A percentile compares a stretch with the other conserved stretches of the same genome.
Conservation (phyloP, 2,797 vertebrate genomes). For the Bradypodion ventrale region DNA sequence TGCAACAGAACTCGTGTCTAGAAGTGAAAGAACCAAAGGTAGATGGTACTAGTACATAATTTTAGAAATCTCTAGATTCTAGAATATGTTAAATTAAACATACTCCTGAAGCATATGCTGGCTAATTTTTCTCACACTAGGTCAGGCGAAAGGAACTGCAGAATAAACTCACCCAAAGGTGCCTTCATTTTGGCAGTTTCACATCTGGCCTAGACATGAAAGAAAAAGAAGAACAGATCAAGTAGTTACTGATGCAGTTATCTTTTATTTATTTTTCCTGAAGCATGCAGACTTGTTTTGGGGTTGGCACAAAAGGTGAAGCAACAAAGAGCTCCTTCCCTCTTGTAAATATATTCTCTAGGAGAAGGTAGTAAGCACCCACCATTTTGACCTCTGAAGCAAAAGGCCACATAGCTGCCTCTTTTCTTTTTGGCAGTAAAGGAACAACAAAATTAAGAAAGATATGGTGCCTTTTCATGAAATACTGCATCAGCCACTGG, state of each 20-base stretch:
- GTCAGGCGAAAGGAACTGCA: no score
- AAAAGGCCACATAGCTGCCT: not conserved
- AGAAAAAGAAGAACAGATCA: no score
- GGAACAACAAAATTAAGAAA: not conserved
- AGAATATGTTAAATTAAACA: not conserved
- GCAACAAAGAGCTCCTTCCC: not conserved
- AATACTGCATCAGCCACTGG: not conserved
- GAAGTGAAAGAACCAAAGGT: not conserved
- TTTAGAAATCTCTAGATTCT: slow-evolving; percentile 7
- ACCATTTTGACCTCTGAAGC: not conserved
- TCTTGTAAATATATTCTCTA: not conserved
- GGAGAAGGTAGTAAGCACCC: not conserved
- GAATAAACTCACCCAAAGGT: no score
- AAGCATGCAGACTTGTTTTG: not conserved
- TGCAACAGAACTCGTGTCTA: not conserved
- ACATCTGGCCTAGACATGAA: no score
- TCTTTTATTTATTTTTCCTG: no score
- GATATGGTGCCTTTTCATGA: not conserved
- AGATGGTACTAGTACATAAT: not conserved
- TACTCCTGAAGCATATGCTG: not conserved
- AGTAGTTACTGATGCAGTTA: no score
- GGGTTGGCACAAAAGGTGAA: not conserved
- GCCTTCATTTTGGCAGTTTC: no score
- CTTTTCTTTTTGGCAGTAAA: not conserved
- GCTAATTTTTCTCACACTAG: no score